Evolutionary conservation across 2,888 invertebrate species (phyloP).

Genomic region (Diabrotica balteata): DNA sequence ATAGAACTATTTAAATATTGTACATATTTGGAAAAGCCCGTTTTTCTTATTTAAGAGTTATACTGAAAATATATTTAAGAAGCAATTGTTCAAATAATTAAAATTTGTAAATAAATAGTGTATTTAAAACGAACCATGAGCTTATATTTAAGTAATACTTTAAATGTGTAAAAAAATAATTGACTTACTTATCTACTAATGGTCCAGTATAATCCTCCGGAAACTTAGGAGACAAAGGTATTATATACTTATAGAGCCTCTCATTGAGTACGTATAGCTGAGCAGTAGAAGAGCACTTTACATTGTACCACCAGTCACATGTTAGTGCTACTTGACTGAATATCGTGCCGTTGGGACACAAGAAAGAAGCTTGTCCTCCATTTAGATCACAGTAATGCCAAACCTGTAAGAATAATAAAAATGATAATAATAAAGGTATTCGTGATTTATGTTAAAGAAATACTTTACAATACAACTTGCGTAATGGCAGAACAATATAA

Average conservation of each 20-base stretch:
- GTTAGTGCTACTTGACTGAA: conserved; percentile 89
- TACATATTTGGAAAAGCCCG: no score
- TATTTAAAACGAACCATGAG: no score
- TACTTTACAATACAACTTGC: no score
- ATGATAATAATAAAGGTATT: no score
- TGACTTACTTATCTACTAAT: conserved; percentile 78
- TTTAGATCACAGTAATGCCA: conserved; percentile 94
- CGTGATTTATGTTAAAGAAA: no score
- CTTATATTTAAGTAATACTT: no score
- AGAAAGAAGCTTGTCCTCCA: conserved; percentile 87
- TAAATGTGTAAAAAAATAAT: not conserved
- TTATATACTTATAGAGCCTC: conserved; percentile 85
- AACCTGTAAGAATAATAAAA: conserved; percentile 64
- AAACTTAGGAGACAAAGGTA: conserved; percentile 86
- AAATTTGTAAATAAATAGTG: no score
- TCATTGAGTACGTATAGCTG: conserved; percentile 89
- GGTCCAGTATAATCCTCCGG: conserved; percentile 91
- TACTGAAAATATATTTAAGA: no score
- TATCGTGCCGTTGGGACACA: conserved; percentile 85
- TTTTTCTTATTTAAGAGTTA: no score
- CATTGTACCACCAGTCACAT: conserved; percentile 95
- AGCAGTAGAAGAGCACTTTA: conserved; percentile 81
- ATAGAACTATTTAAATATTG: no score
- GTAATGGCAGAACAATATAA: no score
- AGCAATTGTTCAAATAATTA: no score